phyloP scores from a whole-genome alignment of 2,113 vertebrate species.

The Caracal caracal region DNA sequence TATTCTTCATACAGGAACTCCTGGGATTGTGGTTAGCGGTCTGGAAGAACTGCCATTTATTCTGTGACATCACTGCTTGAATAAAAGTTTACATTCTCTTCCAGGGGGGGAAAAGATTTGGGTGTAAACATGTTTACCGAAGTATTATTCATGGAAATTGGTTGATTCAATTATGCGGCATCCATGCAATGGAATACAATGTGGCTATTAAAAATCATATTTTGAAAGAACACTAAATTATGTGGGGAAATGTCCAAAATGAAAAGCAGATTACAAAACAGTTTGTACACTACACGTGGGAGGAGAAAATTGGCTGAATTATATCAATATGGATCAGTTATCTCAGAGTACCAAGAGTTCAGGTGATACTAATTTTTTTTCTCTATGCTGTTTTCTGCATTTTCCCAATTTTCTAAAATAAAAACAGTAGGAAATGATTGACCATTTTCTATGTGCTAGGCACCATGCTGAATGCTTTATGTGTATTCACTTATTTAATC shows the following conservation, averaged over 20 bases:
- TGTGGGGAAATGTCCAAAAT: background rate
- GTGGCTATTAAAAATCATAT: background rate
- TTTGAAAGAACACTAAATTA: slow-evolving; percentile 2
- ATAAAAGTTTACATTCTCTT: background rate
- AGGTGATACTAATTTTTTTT: background rate
- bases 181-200: background rate
- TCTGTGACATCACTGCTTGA: background rate
- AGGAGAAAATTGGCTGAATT: background rate
- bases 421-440: background rate
- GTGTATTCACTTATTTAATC: background rate
- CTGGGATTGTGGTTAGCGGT: background rate
- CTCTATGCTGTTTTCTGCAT: background rate
- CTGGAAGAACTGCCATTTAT: background rate
- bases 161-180: background rate
- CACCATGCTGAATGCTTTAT: background rate
- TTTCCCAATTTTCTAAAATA: slow-evolving; percentile 48
- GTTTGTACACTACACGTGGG: background rate
- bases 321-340: background rate
- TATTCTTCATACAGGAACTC: background rate
- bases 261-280: background rate
- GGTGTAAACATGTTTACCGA: background rate
- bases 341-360: background rate
- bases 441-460: background rate
- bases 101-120: too few species aligned
- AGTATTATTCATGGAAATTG: background rate